Evolutionary conservation across 2,888 invertebrate species (phyloP), one percentile per base, ranked within the genome.

Genomic region (Stramonita haemastoma): DNA sequence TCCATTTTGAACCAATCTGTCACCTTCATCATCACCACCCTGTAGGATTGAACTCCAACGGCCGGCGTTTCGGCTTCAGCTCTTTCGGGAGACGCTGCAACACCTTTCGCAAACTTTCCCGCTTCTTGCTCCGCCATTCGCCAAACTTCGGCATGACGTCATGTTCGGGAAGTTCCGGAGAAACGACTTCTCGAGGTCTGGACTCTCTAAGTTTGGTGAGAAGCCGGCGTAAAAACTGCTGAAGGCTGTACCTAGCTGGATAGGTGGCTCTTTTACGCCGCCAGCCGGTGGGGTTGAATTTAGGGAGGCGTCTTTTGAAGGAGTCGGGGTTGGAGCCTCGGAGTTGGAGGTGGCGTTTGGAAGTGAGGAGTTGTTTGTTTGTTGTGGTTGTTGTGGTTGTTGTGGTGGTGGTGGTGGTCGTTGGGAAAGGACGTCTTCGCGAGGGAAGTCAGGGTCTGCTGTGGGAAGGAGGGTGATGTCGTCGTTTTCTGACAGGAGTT

Each of bases 211-310:
- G 46, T 22, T 83, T 46, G 46, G 6, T 26, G 6, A 85, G 57
- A 36, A 89, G 19, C 19, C 29, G 57, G 13, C 36, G 46, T 22
- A 89, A 60, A 1, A 79, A 15, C 22, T 46, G 36, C 22, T 46
- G 36, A 5, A 46, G 19, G 36, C 15, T 13, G 22, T 13, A 32
- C 15, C 34, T 32, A 46, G 1, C 36, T 22, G 46, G 19, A 26
- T 83, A 46, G 34, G 34, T 34, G 26, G 81, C 81, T 22, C 46
- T 73, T 29, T 89, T 89, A 13, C 89, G 73, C 6, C 89, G 46
- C 89, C 89, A 89, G 22, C 89, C 89, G 1, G 86, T 86, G 32
- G 89, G 89, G 60, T 89, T 89, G 36, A 89, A 89, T n/a, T 89
- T 77, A 0, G 89, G 89, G 15, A 46, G n/a, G 0, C 6, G n/a